These are phyloP conservation scores for Anagyrus pseudococci DNA, from an alignment of 2,888 invertebrate species.

Conservation along the genomic window DNA sequence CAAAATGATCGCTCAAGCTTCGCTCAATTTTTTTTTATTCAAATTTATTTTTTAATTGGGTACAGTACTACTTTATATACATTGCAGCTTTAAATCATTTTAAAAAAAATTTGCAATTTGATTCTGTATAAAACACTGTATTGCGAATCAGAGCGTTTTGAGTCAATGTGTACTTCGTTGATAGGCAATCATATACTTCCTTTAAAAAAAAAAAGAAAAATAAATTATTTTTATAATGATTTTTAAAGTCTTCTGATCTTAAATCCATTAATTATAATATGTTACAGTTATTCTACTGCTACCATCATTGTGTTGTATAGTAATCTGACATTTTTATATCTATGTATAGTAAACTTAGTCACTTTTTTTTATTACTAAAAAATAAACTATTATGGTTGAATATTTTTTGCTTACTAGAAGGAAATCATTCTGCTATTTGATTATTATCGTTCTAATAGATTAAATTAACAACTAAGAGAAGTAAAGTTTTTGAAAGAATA, in stretches of 20 bases:
- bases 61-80: not conserved
- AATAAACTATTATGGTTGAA: conserved; percentile 24
- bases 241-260: conserved; percentile 33
- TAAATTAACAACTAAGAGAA: conserved; percentile 17
- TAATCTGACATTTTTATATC: conserved; percentile 38
- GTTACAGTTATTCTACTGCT: conserved; percentile 14
- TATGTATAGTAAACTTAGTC: conserved; percentile 33
- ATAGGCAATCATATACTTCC: conserved; percentile 21
- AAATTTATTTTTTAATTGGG: too few relatives aligned
- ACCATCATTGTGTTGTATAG: conserved; percentile 38
- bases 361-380: conserved; percentile 24
- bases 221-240: conserved; percentile 36
- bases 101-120: conserved; percentile 28
- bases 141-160: conserved; percentile 22
- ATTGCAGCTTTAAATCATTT: not conserved
- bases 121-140: conserved; percentile 36
- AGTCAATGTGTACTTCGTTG: conserved; percentile 27
- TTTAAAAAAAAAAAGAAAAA: conserved; percentile 25
- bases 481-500: too few relatives aligned
- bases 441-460: conserved; percentile 32
- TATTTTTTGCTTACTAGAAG: conserved; percentile 26
- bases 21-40: not conserved
- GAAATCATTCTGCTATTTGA: conserved; percentile 27
- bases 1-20: too few relatives aligned
- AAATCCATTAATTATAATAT: conserved; percentile 27